A percentile compares a stretch with the other conserved stretches of the same genome.
These are phyloP conservation scores for Wiebesia pumilae DNA, from an alignment of 1,140 invertebrate genomes.

Conservation along the genomic window DNA sequence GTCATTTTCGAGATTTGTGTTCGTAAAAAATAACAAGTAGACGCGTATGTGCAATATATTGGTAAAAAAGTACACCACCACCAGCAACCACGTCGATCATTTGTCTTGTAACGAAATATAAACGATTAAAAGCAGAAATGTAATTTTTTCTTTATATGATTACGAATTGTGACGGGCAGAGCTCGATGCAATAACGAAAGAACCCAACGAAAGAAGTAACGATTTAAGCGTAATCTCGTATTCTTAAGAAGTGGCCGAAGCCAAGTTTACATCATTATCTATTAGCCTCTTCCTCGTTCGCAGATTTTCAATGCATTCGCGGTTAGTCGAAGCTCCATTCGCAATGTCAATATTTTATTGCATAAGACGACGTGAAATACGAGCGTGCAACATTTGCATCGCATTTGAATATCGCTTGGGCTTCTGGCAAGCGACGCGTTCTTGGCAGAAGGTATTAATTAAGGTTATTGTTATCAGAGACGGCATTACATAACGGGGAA, in stretches of 20 bases:
- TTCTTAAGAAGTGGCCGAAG: neutral
- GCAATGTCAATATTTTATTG: neutral
- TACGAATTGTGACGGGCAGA: neutral
- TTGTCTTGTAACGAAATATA: too few relatives aligned
- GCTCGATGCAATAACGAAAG: neutral
- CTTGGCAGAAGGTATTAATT: neutral
- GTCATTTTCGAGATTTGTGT: neutral
- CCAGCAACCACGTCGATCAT: too few relatives aligned
- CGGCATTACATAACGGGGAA: neutral
- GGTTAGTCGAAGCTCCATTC: neutral
- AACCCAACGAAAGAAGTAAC: neutral
- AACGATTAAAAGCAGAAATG: too few relatives aligned
- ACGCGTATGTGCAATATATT: too few relatives aligned
- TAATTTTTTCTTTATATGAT: neutral
- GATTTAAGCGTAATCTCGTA: neutral
- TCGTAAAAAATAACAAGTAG: too few relatives aligned
- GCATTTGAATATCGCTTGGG: too few relatives aligned
- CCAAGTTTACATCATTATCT: neutral
- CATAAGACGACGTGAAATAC: neutral
- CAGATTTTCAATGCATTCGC: neutral
- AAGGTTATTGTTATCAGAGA: neutral
- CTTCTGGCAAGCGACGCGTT: neutral
- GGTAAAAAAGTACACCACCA: too few relatives aligned
- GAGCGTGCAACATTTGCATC: neutral
- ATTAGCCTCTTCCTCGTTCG: neutral